Evolutionary conservation across 2,888 invertebrate genomes (phyloP).

Genomic region (Chrysolina oricalcia): DNA sequence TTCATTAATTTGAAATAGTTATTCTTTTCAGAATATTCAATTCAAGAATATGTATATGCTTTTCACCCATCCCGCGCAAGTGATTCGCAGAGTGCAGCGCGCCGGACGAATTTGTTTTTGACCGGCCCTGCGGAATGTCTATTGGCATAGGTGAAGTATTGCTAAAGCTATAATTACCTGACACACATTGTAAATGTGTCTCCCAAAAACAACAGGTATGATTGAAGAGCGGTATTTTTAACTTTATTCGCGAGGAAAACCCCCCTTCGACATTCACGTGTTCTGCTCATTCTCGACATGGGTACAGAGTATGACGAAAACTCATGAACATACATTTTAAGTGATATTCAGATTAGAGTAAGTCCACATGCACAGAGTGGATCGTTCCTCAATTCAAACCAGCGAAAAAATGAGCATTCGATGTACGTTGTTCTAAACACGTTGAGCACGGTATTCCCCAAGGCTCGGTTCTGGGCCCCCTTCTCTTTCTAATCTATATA

Average conservation of each 20-base stretch:
- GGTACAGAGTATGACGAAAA: neutral
- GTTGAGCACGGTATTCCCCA: no score
- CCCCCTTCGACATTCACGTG: neutral
- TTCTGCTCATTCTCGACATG: neutral
- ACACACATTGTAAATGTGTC: constrained; percentile 23
- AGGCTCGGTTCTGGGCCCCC: no score
- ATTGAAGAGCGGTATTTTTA: constrained; percentile 19
- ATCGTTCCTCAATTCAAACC: no score
- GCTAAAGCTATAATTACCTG: constrained; percentile 23
- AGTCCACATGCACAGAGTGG: no score
- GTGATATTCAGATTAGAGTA: no score
- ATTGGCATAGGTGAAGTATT: constrained; percentile 24
- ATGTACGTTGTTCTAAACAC: no score
- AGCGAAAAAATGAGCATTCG: no score
- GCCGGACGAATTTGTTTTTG: constrained; percentile 3
- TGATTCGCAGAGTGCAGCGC: neutral
- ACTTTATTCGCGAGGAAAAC: constrained; percentile 7
- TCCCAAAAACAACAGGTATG: constrained; percentile 24
- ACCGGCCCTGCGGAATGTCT: constrained; percentile 13
- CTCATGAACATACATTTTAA: no score
- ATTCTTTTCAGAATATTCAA: no score
- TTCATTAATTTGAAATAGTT: no score
- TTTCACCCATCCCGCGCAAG: neutral
- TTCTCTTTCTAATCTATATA: no score
- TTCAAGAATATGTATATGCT: no score